Evolutionary conservation across 2,113 vertebrate genomes (phyloP).

Genomic region (Pygoscelis adeliae): DNA sequence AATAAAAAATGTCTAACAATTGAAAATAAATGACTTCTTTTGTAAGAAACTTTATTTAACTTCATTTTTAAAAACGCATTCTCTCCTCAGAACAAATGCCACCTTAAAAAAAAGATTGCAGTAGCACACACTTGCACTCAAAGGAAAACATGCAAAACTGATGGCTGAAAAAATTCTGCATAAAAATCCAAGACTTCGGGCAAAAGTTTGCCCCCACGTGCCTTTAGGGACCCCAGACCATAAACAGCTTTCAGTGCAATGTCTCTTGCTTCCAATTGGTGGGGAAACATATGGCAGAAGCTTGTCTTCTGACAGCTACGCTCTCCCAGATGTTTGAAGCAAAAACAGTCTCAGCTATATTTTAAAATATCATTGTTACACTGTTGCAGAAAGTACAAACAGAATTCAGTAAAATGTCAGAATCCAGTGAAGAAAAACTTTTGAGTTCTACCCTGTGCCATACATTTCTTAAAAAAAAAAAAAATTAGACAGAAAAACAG

Average conservation of each 20-base stretch:
- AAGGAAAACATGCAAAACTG: constrained; percentile 76
- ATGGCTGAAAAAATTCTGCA: constrained; percentile 75
- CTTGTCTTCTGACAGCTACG: constrained; percentile 49
- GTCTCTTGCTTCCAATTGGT: constrained; percentile 64
- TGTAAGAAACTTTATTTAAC: constrained; percentile 75
- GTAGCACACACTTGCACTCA: constrained; percentile 77
- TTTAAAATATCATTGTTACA: constrained; percentile 53
- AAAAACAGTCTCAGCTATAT: constrained; percentile 50
- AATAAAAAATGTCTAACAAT: constrained; percentile 70
- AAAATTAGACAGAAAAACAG: constrained; percentile 69
- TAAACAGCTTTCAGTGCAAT: constrained; percentile 73
- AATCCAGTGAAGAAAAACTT: constrained; percentile 69
- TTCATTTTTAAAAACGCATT: constrained; percentile 75
- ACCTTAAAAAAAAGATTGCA: constrained; percentile 52
- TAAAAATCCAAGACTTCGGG: constrained; percentile 63
- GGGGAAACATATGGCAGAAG: constrained; percentile 66
- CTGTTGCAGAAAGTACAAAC: constrained; percentile 66
- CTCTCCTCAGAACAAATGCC: constrained; percentile 74
- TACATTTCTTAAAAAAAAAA: constrained; percentile 39
- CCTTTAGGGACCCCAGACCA: constrained; percentile 55
- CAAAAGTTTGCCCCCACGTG: constrained; percentile 52
- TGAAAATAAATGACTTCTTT: constrained; percentile 76
- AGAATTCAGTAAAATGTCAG: constrained; percentile 66
- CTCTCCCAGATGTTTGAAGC: constrained; percentile 57
- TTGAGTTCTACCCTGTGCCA: constrained; percentile 80